phyloP scores from a whole-genome alignment of 2,113 vertebrate species.

The Pachyramphus minor region DNA sequence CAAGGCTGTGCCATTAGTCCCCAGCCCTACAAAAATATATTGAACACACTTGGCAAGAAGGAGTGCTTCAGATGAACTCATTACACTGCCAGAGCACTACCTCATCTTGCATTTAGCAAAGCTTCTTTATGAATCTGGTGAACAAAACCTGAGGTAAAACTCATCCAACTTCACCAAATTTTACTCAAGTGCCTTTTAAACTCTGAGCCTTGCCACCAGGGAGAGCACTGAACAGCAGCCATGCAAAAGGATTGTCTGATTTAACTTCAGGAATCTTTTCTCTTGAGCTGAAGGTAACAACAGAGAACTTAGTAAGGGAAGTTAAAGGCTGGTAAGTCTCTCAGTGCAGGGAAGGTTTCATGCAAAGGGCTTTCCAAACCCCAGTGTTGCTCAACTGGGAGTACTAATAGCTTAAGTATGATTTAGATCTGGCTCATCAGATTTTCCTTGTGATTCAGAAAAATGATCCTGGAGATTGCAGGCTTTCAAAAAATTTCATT shows the following conservation, averaged over 20 bases:
- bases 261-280: background rate
- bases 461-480: constrained; percentile 28
- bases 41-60: background rate
- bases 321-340: background rate
- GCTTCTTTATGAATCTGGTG: background rate
- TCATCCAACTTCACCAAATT: background rate
- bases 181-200: background rate
- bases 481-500: constrained; percentile 6
- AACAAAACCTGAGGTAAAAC: background rate
- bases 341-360: background rate
- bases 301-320: background rate
- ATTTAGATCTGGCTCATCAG: constrained; percentile 20
- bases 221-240: background rate
- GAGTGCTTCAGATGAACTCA: background rate
- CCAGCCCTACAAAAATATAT: background rate
- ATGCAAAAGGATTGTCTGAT: background rate
- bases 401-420: constrained; percentile 7
- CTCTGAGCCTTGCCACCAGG: background rate
- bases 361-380: constrained; percentile 9
- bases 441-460: constrained; percentile 33
- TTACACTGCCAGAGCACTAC: background rate
- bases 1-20: background rate
- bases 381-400: constrained; percentile 39
- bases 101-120: background rate
- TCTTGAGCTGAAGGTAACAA: background rate